A percentile compares a stretch with the other conserved stretches of the same genome.
Conservation (phyloP, 2,113 vertebrate species). For the Cephalophus harveyi region DNA sequence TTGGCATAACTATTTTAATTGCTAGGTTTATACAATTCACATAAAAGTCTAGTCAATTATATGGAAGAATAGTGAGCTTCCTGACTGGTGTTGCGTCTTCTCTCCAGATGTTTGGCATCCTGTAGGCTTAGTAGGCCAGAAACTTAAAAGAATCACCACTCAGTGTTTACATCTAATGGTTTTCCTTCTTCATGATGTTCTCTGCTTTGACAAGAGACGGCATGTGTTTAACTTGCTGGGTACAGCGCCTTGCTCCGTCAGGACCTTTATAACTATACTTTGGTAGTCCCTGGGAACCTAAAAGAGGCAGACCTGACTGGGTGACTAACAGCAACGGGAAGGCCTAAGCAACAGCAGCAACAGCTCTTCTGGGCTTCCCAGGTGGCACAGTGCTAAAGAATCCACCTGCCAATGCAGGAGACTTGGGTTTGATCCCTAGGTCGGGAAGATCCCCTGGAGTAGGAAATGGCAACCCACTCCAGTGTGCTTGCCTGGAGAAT, state of each 20-base stretch:
- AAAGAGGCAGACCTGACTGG: neutral
- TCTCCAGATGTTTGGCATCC: slow-evolving; percentile 67
- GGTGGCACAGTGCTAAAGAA: neutral
- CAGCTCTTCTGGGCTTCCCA: neutral
- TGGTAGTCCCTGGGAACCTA: neutral
- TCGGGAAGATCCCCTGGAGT: neutral
- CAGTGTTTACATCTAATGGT: slow-evolving; percentile 26
- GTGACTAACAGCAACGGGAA: neutral
- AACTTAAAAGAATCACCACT: slow-evolving; percentile 28
- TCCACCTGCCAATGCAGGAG: neutral
- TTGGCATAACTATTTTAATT: slow-evolving; percentile 42
- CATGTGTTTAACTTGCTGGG: slow-evolving; percentile 20
- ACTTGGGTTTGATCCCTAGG: neutral
- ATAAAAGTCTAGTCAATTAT: slow-evolving; percentile 62
- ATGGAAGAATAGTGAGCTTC: slow-evolving; percentile 24
- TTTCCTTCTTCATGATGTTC: neutral
- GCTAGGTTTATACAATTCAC: slow-evolving; percentile 48
- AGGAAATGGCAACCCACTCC: neutral
- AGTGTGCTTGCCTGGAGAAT: neutral
- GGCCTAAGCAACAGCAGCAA: neutral
- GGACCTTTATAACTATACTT: neutral
- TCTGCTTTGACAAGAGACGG: slow-evolving; percentile 26
- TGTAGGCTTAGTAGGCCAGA: slow-evolving; percentile 52
- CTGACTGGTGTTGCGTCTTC: slow-evolving; percentile 39
- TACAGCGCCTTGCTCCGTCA: neutral